A percentile compares a stretch with the other conserved stretches of the same genome.
These are phyloP conservation scores for Margarornis squamiger DNA, from an alignment of 2,797 vertebrate species.

Conservation along the genomic window DNA sequence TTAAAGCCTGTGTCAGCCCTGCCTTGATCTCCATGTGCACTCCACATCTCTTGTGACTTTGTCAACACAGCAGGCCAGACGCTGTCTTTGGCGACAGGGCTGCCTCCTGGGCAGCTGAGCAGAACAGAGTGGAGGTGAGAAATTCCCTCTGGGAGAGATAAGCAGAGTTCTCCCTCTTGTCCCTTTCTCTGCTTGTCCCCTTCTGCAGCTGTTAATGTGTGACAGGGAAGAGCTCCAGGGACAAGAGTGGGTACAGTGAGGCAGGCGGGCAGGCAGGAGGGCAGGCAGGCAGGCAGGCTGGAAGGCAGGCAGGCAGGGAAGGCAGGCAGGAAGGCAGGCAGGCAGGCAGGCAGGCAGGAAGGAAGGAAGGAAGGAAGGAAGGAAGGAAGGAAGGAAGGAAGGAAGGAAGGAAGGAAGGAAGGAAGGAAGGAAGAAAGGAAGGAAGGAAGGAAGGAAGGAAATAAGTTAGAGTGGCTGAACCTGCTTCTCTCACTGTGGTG, in stretches of 20 bases:
- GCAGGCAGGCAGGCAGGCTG: too few species aligned
- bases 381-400: not conserved
- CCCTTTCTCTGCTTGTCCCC: not conserved
- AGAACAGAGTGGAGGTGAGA: conserved; percentile 30
- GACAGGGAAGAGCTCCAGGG: not conserved
- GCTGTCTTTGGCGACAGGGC: not conserved
- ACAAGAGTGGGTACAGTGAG: not conserved
- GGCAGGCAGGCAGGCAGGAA: too few species aligned
- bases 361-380: not conserved
- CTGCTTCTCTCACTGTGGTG: not conserved
- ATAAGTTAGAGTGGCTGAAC: not conserved
- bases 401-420: not conserved
- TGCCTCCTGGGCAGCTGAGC: not conserved
- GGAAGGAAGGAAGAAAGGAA: not conserved
- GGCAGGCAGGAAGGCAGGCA: too few species aligned
- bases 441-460: not conserved
- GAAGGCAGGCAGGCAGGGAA: too few species aligned
- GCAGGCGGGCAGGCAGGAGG: too few species aligned
- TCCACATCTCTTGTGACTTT: conserved; percentile 43
- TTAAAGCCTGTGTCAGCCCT: conserved; percentile 36
- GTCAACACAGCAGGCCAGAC: conserved; percentile 14
- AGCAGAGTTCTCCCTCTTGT: not conserved
- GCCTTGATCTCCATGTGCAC: conserved; percentile 46
- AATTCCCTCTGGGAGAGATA: conserved; percentile 38
- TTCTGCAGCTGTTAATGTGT: not conserved